These are phyloP conservation scores for Calameuta pallipes DNA, from an alignment of 2,888 invertebrate species.

Conservation along the genomic window DNA sequence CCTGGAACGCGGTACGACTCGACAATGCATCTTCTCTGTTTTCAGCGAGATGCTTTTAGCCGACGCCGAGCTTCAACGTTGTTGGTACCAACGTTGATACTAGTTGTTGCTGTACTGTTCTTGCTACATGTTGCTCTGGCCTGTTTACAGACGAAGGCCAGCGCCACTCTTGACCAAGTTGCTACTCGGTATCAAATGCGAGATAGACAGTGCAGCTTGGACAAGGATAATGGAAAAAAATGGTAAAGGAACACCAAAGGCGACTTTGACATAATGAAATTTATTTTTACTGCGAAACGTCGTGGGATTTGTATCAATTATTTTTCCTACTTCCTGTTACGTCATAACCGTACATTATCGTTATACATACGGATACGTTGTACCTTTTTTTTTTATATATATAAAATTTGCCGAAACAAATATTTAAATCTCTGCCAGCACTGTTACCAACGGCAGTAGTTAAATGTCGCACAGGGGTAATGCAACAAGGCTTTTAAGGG, in stretches of 20 bases:
- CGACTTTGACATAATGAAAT: not conserved
- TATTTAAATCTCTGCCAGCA: too few species aligned
- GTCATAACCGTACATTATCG: not conserved
- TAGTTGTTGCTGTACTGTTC: not conserved
- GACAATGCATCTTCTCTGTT: conserved; percentile 38
- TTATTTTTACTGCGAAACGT: not conserved
- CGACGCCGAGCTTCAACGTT: not conserved
- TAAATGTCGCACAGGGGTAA: conserved; percentile 33
- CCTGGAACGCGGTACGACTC: conserved; percentile 32
- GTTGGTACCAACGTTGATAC: not conserved
- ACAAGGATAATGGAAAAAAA: not conserved
- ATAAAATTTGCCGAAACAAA: not conserved
- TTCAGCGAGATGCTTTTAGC: conserved; percentile 29
- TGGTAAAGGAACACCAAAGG: not conserved
- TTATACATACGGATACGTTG: not conserved
- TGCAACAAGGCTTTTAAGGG: conserved; percentile 43
- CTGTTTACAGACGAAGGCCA: not conserved
- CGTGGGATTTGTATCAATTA: too few species aligned
- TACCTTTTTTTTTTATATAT: too few species aligned
- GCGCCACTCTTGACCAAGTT: not conserved
- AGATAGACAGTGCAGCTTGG: not conserved
- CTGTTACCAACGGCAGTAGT: conserved; percentile 14
- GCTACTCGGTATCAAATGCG: not conserved
- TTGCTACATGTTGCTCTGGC: not conserved
- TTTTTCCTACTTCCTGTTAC: too few species aligned